phyloP scores from a whole-genome alignment of 2,888 invertebrate species.

The Trachelus stipa region DNA sequence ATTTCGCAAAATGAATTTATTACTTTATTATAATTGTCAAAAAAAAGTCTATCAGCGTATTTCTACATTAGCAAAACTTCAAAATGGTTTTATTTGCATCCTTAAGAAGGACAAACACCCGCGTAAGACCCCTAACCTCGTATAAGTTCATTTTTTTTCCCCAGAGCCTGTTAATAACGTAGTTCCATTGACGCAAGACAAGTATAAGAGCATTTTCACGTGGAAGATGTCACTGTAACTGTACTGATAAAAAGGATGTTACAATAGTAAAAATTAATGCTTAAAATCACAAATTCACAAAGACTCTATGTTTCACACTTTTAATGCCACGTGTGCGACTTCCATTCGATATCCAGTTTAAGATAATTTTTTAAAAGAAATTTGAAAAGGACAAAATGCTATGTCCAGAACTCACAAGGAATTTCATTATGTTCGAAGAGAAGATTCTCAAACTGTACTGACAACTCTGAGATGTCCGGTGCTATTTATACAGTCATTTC shows the following conservation, averaged over 20 bases:
- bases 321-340: background rate
- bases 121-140: background rate
- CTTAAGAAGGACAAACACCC: background rate
- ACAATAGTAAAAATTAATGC: background rate
- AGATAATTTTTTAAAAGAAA: background rate
- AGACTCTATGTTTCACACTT: background rate
- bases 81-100: background rate
- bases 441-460: background rate
- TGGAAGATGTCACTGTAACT: background rate
- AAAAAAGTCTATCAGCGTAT: background rate
- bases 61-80: background rate
- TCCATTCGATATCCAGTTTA: background rate
- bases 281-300: background rate
- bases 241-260: too few relatives aligned
- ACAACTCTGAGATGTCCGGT: background rate
- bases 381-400: background rate
- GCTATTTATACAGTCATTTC: background rate
- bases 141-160: background rate
- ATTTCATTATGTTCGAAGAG: background rate
- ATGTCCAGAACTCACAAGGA: constrained; percentile 9
- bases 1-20: background rate
- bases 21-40: background rate
- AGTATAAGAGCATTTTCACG: background rate
- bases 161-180: background rate
- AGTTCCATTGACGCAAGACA: background rate